These are phyloP conservation scores for Oreochromis mossambicus DNA, from an alignment of 2,797 vertebrate species.

Conservation along the genomic window DNA sequence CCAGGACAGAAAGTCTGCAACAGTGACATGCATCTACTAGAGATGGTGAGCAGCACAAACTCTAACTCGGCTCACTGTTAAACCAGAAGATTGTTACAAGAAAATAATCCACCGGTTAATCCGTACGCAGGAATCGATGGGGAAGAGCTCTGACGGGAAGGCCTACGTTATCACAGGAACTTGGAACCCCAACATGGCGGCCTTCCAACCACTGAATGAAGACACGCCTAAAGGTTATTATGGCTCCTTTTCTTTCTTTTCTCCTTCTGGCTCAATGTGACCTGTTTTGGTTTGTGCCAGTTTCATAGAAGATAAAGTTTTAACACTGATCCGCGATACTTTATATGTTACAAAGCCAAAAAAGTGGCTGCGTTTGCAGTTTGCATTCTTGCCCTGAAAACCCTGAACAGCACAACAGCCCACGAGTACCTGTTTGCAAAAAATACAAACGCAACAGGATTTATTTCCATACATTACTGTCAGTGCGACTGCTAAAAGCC, in stretches of 20 bases:
- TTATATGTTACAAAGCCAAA: not conserved
- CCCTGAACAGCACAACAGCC: rapidly evolving
- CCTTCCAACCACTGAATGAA: conserved; percentile 90
- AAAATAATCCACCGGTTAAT: not conserved
- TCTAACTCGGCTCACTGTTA: not conserved
- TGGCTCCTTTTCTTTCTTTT: not conserved
- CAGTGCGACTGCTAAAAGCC: not conserved
- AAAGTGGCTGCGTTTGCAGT: rapidly evolving
- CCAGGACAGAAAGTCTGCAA: conserved; percentile 95
- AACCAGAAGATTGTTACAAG: not conserved
- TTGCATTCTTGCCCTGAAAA: not conserved
- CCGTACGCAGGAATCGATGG: conserved; percentile 89
- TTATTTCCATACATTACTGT: conserved; percentile 1
- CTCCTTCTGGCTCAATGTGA: not conserved
- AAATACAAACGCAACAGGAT: not conserved
- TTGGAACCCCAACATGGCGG: conserved; percentile 90
- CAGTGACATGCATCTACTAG: conserved; percentile 96
- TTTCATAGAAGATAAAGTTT: not conserved
- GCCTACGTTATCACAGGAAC: conserved; percentile 92
- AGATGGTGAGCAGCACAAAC: conserved; percentile 85
- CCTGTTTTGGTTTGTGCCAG: rapidly evolving
- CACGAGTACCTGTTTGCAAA: not conserved
- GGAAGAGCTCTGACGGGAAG: conserved; percentile 91
- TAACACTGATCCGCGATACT: not conserved
- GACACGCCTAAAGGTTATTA: conserved; percentile 95